Base-by-base conservation (phyloP, 2,797 vertebrate species). In the Cossypha caffra region DNA sequence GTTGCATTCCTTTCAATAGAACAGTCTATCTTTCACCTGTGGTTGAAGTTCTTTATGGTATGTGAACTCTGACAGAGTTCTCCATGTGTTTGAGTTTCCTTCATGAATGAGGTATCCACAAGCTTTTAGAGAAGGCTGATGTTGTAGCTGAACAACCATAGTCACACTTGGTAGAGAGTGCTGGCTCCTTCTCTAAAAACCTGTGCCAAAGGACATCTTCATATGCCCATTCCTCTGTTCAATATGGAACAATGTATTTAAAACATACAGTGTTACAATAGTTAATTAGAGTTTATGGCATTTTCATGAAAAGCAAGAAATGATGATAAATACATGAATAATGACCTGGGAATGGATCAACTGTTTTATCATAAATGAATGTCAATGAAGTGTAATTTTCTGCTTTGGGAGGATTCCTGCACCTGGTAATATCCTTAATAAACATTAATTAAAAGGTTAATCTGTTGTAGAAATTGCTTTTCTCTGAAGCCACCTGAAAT, bases 371-470 rank as follows among this genome's bases (percentile, higher is more conserved):
- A 96, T 96, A 98, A 97, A 97, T 97, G 83, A 98, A 97, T 97
- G 95, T 96, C 96, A 97, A 97, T 95, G 96, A 97, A 97, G 91
- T 96, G 79, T 97, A 97, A 98, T 98, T 98, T 98, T 97, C 97
- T 97, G 96, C 97, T 96, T 96, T 93, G 92, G 93, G 79, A 97
- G 87, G 96, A 98, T 98, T 97, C 96, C 95, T 95, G 96, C 97
- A 98, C 97, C 98, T 98, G 97, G 97, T 97, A 97, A 97, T 98
- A 95, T 94, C 96, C 94, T 98, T 98, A 98, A 98, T 98, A 97
- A 97, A 97, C 96, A 98, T 97, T 98, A 98, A 98, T 98, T 98
- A 98, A 98, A 98, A 98, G 98, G 98, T 98, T 98, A 98, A 98
- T 98, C 96, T 98, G 93, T 96, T 98, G 95, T 90, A 98, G 98